Base-by-base conservation (phyloP, 2,888 invertebrate species). In the Oxyteleia sp. region DNA sequence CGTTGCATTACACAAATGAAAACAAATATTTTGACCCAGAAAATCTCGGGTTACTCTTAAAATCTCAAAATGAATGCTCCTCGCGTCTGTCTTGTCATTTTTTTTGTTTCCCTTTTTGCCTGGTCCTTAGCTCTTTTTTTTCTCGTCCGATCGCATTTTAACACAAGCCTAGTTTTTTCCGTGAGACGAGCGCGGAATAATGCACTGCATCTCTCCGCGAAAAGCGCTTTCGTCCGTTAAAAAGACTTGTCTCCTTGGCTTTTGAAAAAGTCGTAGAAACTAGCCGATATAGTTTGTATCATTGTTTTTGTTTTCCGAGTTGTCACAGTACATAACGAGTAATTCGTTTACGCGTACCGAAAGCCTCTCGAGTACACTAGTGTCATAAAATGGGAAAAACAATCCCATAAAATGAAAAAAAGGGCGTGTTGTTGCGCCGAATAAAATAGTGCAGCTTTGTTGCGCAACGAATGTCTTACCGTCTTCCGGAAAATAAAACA, bases 311-410 rank as follows among this genome's bases (percentile, higher is more conserved):
- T 72, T 57, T 43, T 26, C 23, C 18, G 41, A 68, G 79, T 79
- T 79, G 63, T 64, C 61, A 71, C 79, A 47, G 71, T 63, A 63
- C 79, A 63, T 80, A 80, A 80, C 79, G 79, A 72, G 71, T 71
- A 55, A 72, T 80, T 80, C 79, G 79, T 80, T 80, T 80, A 71
- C 66, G 71, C 66, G 71, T 51, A 55, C 20, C 53, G 71, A 66
- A 80, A 80, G 72, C 79, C 63, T 72, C 66, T 80, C 79, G 72
- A 63, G 72, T 69, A 57, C 57, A 72, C 64, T 80, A 23, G 80
- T 80, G 72, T 72, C 72, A 80, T 74, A 80, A 80, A 80, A 80
- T 59, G 66, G 68, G 53, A 55, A 80, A 74, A 80, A 80, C 79
- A 74, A 68, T 79, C 71, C 51, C 38, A 64, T 71, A 71, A 71